Base-by-base conservation (phyloP, 2,797 vertebrate species). In the Rhabdomys pumilio region DNA sequence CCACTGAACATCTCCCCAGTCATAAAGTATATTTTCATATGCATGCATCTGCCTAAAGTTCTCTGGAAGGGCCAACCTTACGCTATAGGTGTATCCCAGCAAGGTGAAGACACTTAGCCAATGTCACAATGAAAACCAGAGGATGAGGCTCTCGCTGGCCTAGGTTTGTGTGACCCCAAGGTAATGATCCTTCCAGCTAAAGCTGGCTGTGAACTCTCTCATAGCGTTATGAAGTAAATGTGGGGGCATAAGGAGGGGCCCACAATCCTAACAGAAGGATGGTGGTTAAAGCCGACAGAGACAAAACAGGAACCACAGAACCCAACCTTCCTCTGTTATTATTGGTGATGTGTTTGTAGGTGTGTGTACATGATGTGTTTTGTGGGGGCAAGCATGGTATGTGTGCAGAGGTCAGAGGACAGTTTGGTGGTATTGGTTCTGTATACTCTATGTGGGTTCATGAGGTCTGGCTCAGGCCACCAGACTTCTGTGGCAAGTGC, bases 11-110 rank as follows among this genome's bases (percentile, higher is more conserved):
- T 31, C n/a, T 59, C 69, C 22, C 17, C 29, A 53, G 47, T 7
- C 44, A 22, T 12, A 34, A 53, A 53, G 34, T 67, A 5, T 59
- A 8, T 59, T 77, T 85, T 53, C 61, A 47, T 19, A 2, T 24
- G 22, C 2, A 79, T 72, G 86, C 31, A 26, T 86, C 67, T 92
- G 38, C 61, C 91, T 76, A 75, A 95, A 93, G 14, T 20, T 55
- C 20, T 63, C 14, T 3, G 61, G 11, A 69, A 50, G 1, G 15
- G 29, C 44, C 41, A 41, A 38, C 55, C 34, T 72, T 15, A 0
- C 57, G 76, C 41, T 76, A 14, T 38, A 85, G 61, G 24, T 15
- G 2, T 6, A 31, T 41, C 59, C 86, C 55, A 44, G 53, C 81
- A 50, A 82, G 12, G 38, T 31, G 50, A 85, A 38, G 41, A 41